Conservation (phyloP, 2,888 invertebrate species). For the Noctua fimbriata region DNA sequence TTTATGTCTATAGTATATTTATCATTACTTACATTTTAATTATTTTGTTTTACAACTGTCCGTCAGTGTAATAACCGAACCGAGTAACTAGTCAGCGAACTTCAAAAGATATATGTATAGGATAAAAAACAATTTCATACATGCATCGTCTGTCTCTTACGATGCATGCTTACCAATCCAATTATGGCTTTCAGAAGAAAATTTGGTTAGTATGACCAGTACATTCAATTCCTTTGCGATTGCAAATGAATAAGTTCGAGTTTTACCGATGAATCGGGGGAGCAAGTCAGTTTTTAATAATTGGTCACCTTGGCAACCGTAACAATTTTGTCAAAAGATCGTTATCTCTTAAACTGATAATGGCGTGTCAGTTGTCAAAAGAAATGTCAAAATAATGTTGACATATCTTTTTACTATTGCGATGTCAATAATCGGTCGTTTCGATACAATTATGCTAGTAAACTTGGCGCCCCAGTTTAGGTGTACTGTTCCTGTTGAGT, state of each 20-base stretch:
- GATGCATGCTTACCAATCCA: neutral
- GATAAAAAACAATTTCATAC: conserved; percentile 47
- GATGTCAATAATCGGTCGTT: neutral
- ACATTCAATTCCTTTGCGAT: neutral
- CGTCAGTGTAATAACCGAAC: conserved; percentile 60
- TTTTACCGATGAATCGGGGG: neutral
- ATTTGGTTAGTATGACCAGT: no score
- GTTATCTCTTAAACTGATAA: neutral
- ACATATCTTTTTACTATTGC: neutral
- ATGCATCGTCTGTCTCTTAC: neutral
- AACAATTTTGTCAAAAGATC: neutral
- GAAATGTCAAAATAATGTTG: no score
- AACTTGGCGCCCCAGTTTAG: neutral
- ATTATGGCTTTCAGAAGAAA: neutral
- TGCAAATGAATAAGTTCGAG: neutral
- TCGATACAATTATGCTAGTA: neutral
- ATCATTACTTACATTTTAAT: neutral
- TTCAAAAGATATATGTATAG: no score
- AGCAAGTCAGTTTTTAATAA: neutral
- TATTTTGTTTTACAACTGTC: conserved; percentile 36
- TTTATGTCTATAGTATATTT: neutral
- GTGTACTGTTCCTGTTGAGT: neutral
- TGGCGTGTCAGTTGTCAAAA: no score
- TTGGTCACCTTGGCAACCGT: neutral
- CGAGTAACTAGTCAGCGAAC: conserved; percentile 49